Evolutionary conservation across 2,888 invertebrate genomes (phyloP).

Genomic region (Heliconius sara): DNA sequence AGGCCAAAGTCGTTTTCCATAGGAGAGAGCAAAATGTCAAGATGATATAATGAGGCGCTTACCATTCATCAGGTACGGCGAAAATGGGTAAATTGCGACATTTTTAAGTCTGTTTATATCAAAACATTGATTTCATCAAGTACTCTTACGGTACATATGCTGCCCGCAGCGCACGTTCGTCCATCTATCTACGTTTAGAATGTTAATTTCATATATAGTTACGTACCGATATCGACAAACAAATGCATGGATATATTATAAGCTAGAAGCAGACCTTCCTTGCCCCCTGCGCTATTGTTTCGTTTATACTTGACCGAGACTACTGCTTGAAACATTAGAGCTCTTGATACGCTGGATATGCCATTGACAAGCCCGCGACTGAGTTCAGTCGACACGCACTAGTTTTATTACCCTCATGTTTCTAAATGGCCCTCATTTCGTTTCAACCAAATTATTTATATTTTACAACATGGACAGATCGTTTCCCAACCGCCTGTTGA

Average conservation of each 20-base stretch:
- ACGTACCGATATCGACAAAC: constrained; percentile 65
- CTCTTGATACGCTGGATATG: constrained; percentile 61
- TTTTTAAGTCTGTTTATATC: constrained; percentile 53
- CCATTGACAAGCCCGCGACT: constrained; percentile 71
- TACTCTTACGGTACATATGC: constrained; percentile 52
- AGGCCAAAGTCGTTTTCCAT: constrained; percentile 36
- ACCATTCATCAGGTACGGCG: constrained; percentile 45
- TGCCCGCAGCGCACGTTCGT: constrained; percentile 77
- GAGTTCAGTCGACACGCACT: constrained; percentile 81
- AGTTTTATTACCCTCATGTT: constrained; percentile 84
- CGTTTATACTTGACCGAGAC: constrained; percentile 46
- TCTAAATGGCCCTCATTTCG: constrained; percentile 83
- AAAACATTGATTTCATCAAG: constrained; percentile 55
- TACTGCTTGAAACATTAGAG: constrained; percentile 58
- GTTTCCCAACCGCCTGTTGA: constrained; percentile 81
- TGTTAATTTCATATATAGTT: constrained; percentile 67
- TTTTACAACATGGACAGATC: constrained; percentile 81
- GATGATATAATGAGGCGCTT: constrained; percentile 49
- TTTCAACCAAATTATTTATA: constrained; percentile 83
- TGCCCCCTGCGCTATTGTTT: constrained; percentile 53
- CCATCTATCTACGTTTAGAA: constrained; percentile 71
- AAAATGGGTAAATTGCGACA: constrained; percentile 53
- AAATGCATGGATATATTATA: constrained; percentile 58
- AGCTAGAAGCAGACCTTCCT: constrained; percentile 60
- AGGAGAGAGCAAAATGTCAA: constrained; percentile 40